Evolutionary conservation across 1,140 invertebrate genomes (phyloP), one percentile per base, ranked within the genome.

Genomic region (Drosophila setifemur): DNA sequence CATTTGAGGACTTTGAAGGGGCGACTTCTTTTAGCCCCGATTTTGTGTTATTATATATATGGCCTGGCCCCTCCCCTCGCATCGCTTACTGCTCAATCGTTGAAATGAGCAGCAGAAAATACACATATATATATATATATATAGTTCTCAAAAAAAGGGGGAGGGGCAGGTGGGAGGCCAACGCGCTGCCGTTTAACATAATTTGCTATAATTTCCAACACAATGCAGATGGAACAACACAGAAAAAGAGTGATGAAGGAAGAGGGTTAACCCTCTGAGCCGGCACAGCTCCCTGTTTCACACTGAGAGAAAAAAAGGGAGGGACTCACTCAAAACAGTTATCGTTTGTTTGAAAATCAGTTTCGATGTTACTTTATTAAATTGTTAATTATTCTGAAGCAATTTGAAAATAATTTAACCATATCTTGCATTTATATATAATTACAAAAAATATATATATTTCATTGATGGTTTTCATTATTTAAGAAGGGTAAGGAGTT

Each of bases 121-220:
- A 35, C 11, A 35, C 14, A 6, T 2, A 37, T n/a, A n/a, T n/a
- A n/a, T n/a, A n/a, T n/a, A n/a, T n/a, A n/a, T n/a, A n/a, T n/a
- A n/a, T n/a, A n/a, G n/a, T n/a, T n/a, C n/a, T 5, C 14, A 16
- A 6, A 9, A 43, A 55, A 28, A 55, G 29, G 43, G 12, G 48
- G 70, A 66, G 49, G 69, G 43, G 58, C 48, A 64, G 48, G 48
- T 29, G 60, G 70, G 50, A 33, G 69, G 42, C 53, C 14, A 54
- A 49, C 73, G 49, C 45, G 82, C 76, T 87, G 72, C 82, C 81
- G 81, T 86, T 86, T 86, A 86, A 87, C 76, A 87, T 86, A 86
- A 86, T 86, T 87, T 87, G 82, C 73, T 86, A 82, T 87, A 86
- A 82, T 86, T 86, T 87, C 85, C 82, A 86, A 86, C 81, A 86